Percentiles rank a stretch among this genome's conserved stretches.
These are phyloP conservation scores for Anniella stebbinsi DNA, from an alignment of 2,797 vertebrate species.

Conservation along the genomic window DNA sequence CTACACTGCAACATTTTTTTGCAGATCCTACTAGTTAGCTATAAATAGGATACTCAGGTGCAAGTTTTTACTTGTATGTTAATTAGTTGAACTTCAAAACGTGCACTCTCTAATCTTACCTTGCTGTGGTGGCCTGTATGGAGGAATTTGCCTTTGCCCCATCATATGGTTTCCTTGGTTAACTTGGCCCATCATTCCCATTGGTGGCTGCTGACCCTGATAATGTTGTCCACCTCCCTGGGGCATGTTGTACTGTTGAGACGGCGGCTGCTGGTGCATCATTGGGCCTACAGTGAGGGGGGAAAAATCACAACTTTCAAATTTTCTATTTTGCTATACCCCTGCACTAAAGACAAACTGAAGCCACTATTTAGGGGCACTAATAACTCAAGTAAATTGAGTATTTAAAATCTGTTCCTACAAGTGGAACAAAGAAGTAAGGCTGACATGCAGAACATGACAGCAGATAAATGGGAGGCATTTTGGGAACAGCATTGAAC, in stretches of 20 bases:
- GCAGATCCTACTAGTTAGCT: neutral
- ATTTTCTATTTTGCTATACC: neutral
- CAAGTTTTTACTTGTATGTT: neutral
- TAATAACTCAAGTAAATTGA: neutral
- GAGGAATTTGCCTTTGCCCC: slow-evolving; percentile 97
- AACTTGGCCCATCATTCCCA: slow-evolving; percentile 98
- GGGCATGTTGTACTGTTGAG: slow-evolving; percentile 97
- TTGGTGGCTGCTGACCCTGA: slow-evolving; percentile 96
- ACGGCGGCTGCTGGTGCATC: slow-evolving; percentile 98
- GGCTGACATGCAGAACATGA: neutral
- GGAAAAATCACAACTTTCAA: neutral
- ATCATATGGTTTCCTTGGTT: slow-evolving; percentile 98
- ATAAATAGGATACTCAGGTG: slow-evolving; percentile 27
- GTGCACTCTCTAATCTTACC: slow-evolving; percentile 80
- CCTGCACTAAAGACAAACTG: neutral
- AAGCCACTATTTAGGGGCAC: neutral
- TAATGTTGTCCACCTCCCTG: slow-evolving; percentile 95
- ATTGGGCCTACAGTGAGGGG: slow-evolving; percentile 86
- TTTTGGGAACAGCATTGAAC: neutral
- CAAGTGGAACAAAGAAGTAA: neutral
- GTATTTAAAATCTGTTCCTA: neutral
- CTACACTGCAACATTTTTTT: neutral
- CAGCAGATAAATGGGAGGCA: neutral
- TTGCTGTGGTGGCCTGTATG: slow-evolving; percentile 97
- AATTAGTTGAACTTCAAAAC: neutral